phyloP scores from a whole-genome alignment of 2,888 invertebrate species.

The Petrolisthes manimaculis region DNA sequence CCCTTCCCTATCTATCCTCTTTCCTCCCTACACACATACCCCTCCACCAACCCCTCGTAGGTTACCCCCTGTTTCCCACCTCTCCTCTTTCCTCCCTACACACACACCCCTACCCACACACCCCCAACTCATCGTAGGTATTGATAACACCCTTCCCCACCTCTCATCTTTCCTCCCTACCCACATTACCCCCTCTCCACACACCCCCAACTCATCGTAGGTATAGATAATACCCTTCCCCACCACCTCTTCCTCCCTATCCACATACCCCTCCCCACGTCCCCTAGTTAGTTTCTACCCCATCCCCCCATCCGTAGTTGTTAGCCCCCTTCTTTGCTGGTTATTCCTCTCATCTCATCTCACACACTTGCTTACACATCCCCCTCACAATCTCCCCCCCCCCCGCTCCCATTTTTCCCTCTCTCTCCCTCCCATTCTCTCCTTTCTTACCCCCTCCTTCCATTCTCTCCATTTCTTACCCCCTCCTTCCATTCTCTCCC shows the following conservation, averaged over 20 bases:
- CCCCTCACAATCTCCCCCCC: too few species aligned
- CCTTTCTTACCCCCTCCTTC: too few species aligned
- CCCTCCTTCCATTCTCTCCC: too few species aligned
- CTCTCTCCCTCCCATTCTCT: too few species aligned
- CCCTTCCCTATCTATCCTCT: too few species aligned
- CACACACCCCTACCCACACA: background rate
- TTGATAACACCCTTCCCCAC: background rate
- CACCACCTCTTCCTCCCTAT: background rate
- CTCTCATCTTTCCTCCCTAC: background rate
- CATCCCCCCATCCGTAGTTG: too few species aligned
- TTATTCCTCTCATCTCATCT: background rate
- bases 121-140: background rate
- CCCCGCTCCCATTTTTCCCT: too few species aligned
- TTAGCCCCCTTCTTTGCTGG: background rate
- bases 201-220: background rate
- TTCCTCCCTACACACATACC: too few species aligned
- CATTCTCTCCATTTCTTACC: too few species aligned
- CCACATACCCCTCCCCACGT: background rate
- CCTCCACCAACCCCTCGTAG: too few species aligned
- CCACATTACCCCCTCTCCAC: background rate
- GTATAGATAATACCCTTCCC: background rate
- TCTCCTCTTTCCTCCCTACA: background rate
- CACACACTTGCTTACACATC: background rate
- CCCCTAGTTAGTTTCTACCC: too few species aligned
- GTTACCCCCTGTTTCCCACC: background rate